Conservation (phyloP, 2,888 invertebrate genomes). For the Sminthurinus aureus region DNA sequence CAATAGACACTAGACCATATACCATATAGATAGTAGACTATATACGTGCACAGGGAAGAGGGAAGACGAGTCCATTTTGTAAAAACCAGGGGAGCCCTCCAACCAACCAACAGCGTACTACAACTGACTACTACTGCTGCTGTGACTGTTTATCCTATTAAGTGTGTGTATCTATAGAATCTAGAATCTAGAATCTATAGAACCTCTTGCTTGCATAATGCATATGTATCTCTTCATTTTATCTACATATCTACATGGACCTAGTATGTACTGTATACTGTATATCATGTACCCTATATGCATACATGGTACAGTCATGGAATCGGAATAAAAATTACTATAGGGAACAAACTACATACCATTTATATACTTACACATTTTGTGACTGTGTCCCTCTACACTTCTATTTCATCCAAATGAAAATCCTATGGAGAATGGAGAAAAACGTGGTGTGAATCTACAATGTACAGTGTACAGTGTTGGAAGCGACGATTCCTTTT, state of each 20-base stretch:
- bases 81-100: background rate
- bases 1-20: too few species aligned
- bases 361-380: too few species aligned
- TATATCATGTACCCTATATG: too few species aligned
- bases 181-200: too few species aligned
- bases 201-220: background rate
- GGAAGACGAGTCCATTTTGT: slow-evolving; percentile 27
- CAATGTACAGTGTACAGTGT: too few species aligned
- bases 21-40: too few species aligned
- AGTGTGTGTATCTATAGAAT: too few species aligned
- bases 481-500: too few species aligned
- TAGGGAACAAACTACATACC: too few species aligned
- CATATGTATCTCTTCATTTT: background rate
- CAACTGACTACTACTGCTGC: background rate
- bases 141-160: slow-evolving; percentile 37
- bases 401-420: background rate
- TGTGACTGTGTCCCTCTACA: too few species aligned
- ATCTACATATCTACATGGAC: background rate
- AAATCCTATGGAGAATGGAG: slow-evolving; percentile 11
- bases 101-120: background rate
- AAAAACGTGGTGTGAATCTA: background rate
- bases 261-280: background rate
- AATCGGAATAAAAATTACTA: too few species aligned
- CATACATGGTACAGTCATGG: too few species aligned
- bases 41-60: background rate